A percentile compares a stretch with the other conserved stretches of the same genome.
Evolutionary conservation across 2,797 vertebrate genomes (phyloP).

Genomic region (Rhinatrema bivittatum): DNA sequence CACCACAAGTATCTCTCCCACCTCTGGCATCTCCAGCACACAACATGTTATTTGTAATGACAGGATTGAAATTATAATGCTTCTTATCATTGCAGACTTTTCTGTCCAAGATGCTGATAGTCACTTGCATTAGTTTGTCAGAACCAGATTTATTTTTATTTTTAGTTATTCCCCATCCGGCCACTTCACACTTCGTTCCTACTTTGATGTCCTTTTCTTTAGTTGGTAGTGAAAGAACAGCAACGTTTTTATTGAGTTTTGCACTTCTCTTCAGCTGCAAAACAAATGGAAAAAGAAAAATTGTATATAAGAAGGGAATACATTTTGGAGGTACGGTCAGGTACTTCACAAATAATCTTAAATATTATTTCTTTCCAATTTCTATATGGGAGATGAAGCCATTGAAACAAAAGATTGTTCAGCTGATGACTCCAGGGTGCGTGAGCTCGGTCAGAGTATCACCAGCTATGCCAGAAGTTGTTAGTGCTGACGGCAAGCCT

Average conservation of each 20-base stretch:
- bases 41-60: conserved; percentile 42
- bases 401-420: no score
- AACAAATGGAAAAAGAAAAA: conserved; percentile 1
- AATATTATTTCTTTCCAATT: no score
- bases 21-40: conserved; percentile 28
- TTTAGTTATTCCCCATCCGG: conserved; percentile 25
- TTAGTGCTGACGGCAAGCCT: no score
- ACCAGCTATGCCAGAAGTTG: no score
- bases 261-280: conserved; percentile 32
- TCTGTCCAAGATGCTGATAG: conserved; percentile 38
- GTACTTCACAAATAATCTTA: no score
- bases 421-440: no score
- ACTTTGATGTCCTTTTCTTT: conserved; percentile 12
- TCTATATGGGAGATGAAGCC: no score
- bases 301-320: neutral
- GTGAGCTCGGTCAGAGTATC: no score
- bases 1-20: conserved; percentile 32
- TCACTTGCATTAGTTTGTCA: conserved; percentile 37
- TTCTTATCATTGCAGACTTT: conserved; percentile 28
- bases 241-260: conserved; percentile 18
- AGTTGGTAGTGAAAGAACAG: conserved; percentile 19
- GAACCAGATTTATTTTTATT: rapidly evolving
- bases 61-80: conserved; percentile 16
- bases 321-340: no score
- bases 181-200: conserved; percentile 29